Evolutionary conservation across 2,797 vertebrate genomes (phyloP), one percentile per base, ranked within the genome.

Genomic region (Tokudaia tokunoshimensis): DNA sequence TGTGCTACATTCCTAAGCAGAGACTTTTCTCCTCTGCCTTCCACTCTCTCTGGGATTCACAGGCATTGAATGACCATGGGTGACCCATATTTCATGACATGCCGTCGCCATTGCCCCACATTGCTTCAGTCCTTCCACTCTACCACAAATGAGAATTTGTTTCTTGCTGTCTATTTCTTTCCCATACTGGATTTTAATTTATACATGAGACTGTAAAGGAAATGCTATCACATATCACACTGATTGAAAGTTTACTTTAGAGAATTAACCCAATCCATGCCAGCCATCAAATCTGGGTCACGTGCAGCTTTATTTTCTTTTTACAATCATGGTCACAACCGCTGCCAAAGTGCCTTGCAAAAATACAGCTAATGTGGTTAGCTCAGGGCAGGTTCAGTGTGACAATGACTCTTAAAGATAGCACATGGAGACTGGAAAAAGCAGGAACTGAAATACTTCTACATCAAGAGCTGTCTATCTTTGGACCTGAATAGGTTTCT

Each of bases 191-290:
- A 57, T 89, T 70, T 82, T 88, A 76, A 55, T 79, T 22, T 84
- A 52, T 52, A 65, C 6, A 37, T 37, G 31, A 75, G 34, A 9
- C 11, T 67, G 0, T 61, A 79, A 95, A 92, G 17, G 37, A 72
- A 80, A 88, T 13, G 11, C 31, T 67, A 0, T 37, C 44, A 17
- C 47, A 86, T 67, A 0, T 44, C 44, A 17, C 47, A 86, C 2
- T 22, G 11, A 63, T 41, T 2, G 41, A 41, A 87, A 89, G 85
- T 57, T 89, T 24, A 91, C n/a, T 94, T 91, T 80, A 96, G 70
- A 94, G 57, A 95, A 86, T 74, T 75, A 76, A 70, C 9, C 14
- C 44, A 65, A 50, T n/a, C 50, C 94, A 24, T 75, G 9, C 67
- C 57, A 37, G 20, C 84, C 10, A 5, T 52, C 19, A 86, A 52